Evolutionary conservation across 2,888 invertebrate species (phyloP).

Genomic region (Leptinotarsa juncta): DNA sequence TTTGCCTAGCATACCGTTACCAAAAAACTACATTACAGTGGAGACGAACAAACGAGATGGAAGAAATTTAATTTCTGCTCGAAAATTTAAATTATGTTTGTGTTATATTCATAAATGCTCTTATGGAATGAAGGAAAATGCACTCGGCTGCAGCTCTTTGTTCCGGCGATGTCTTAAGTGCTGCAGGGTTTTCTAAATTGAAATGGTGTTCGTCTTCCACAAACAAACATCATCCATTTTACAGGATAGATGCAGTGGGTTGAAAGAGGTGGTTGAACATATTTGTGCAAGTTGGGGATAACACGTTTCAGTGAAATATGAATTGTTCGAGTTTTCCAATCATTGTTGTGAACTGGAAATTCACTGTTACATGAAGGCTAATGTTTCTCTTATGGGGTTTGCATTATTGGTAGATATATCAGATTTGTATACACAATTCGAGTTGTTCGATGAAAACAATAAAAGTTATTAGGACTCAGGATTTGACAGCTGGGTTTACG

Average conservation of each 20-base stretch:
- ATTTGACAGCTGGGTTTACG: too few relatives aligned
- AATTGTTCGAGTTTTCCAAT: too few relatives aligned
- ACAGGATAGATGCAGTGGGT: not conserved
- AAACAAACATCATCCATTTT: not conserved
- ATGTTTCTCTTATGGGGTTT: too few relatives aligned
- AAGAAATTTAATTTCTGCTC: conserved; percentile 45
- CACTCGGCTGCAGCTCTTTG: conserved; percentile 1
- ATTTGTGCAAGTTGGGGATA: too few relatives aligned
- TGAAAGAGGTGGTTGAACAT: too few relatives aligned
- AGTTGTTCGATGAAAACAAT: too few relatives aligned
- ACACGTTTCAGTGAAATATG: too few relatives aligned
- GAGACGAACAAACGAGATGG: conserved; percentile 33
- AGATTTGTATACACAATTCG: too few relatives aligned
- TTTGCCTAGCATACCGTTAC: conserved; percentile 11
- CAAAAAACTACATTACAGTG: not conserved
- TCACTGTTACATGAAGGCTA: too few relatives aligned
- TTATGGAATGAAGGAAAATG: conserved; percentile 16
- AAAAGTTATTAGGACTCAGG: too few relatives aligned
- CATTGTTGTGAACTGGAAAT: too few relatives aligned
- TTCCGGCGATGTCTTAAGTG: not conserved
- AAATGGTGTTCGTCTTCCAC: conserved; percentile 2
- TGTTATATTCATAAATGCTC: conserved; percentile 44
- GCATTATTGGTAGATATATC: too few relatives aligned
- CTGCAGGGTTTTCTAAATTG: conserved; percentile 21
- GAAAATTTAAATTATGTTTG: conserved; percentile 50